Base-by-base conservation (phyloP, 2,888 invertebrate genomes). In the Balanococcus diminutus region DNA sequence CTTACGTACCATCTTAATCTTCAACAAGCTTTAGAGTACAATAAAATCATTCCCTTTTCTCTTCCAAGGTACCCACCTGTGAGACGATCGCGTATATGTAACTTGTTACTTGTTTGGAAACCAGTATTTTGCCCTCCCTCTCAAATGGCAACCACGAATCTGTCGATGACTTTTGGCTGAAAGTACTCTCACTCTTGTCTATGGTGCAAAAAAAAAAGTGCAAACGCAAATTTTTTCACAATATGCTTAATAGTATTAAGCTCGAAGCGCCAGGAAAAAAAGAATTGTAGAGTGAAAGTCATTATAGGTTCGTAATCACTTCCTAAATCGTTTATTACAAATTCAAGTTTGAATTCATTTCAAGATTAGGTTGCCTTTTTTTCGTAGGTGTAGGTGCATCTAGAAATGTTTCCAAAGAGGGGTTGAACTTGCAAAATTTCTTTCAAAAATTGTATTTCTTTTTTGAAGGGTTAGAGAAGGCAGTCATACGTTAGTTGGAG, bases 81-180 rank as follows among this genome's bases (percentile, higher is more conserved):
- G 28, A 31, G 11, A 72, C 72, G 31, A 42, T 42, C 42, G 42
- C 42, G 42, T 42, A 42, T 42, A 42, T 42, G 16, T n/a, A n/a
- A n/a, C n/a, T n/a, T n/a, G n/a, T n/a, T n/a, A 72, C 31, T 72
- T 31, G 72, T 28, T 72, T 25, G 42, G 42, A 72, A 72, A 72
- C 72, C 31, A 14, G 72, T 14, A 72, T 72, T 31, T 16, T 1
- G 14, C 16, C 14, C 2, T 16, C 31, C 31, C 31, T 6, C 56
- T 11, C 19, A 22, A 5, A 3, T 22, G 22, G 22, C 3, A 56
- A 22, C 19, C 19, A 5, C 56, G 9, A 22, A 56, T 56, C 16
- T 11, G 56, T 22, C 22, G 19, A 22, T 56, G 56, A 56, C 56
- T 56, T 56, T 56, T 56, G 56, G 19, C 19, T 2, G 6, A 4